Conservation (phyloP, 1,140 invertebrate genomes). For the Coboldia fuscipes region DNA sequence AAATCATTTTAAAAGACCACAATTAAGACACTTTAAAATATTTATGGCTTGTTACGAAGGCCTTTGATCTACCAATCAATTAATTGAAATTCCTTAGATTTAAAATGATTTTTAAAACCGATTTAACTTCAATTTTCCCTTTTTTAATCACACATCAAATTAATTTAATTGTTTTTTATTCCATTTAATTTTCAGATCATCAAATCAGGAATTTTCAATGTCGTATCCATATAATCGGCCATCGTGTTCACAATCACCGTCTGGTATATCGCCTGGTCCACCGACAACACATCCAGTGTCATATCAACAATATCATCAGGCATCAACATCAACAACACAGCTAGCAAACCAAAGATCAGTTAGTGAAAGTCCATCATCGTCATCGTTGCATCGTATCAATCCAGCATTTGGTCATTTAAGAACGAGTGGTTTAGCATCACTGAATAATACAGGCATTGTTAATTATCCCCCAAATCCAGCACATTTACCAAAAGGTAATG, state of each 20-base stretch:
- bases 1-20: too few relatives aligned
- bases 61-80: too few relatives aligned
- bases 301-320: background rate
- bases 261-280: slow-evolving; percentile 19
- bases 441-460: slow-evolving; percentile 11
- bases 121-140: too few relatives aligned
- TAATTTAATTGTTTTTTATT: too few relatives aligned
- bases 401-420: background rate
- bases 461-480: slow-evolving; percentile 23
- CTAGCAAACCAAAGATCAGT: too few relatives aligned
- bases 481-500: slow-evolving; percentile 15
- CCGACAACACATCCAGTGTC: slow-evolving; percentile 17
- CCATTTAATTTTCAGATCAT: background rate
- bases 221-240: slow-evolving; percentile 7
- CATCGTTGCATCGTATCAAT: background rate
- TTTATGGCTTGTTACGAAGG: too few relatives aligned
- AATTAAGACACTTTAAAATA: too few relatives aligned
- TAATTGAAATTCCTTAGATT: too few relatives aligned
- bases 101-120: too few relatives aligned
- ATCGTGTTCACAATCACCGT: slow-evolving; percentile 20
- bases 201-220: background rate
- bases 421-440: background rate
- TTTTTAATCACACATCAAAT: too few relatives aligned
- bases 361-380: too few relatives aligned
- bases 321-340: background rate